These are phyloP conservation scores for Girardia tigrina DNA, from an alignment of 2,888 invertebrate species.

Conservation along the genomic window DNA sequence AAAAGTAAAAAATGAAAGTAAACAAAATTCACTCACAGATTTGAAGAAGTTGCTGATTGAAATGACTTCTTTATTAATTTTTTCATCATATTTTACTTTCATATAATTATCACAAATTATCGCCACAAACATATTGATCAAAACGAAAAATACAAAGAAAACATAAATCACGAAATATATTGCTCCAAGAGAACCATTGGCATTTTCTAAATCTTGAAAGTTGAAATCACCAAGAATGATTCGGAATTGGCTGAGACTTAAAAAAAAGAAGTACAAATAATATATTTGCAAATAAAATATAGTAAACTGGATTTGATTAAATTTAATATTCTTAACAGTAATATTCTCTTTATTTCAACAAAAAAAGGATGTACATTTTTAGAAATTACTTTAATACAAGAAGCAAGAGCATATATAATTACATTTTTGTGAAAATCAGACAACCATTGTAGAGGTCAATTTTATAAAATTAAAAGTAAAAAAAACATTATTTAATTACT, in stretches of 20 bases:
- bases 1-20: too few relatives aligned
- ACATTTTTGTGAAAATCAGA: too few relatives aligned
- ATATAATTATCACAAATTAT: constrained; percentile 66
- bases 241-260: constrained; percentile 59
- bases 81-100: constrained; percentile 57
- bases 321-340: too few relatives aligned
- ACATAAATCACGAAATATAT: constrained; percentile 63
- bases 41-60: background rate
- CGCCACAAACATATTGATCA: constrained; percentile 67
- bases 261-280: background rate
- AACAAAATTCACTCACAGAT: background rate
- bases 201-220: constrained; percentile 58
- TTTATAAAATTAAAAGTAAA: too few relatives aligned
- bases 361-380: too few relatives aligned
- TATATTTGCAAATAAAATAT: too few relatives aligned
- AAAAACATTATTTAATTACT: too few relatives aligned
- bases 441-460: too few relatives aligned
- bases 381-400: too few relatives aligned
- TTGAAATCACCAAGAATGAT: constrained; percentile 65
- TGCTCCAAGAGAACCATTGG: constrained; percentile 61
- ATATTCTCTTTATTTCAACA: too few relatives aligned
- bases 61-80: background rate
- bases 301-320: too few relatives aligned
- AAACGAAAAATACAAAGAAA: constrained; percentile 64
- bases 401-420: too few relatives aligned